Evolutionary conservation across 2,888 invertebrate species (phyloP).

Genomic region (Chalcosyrphus nemorum): DNA sequence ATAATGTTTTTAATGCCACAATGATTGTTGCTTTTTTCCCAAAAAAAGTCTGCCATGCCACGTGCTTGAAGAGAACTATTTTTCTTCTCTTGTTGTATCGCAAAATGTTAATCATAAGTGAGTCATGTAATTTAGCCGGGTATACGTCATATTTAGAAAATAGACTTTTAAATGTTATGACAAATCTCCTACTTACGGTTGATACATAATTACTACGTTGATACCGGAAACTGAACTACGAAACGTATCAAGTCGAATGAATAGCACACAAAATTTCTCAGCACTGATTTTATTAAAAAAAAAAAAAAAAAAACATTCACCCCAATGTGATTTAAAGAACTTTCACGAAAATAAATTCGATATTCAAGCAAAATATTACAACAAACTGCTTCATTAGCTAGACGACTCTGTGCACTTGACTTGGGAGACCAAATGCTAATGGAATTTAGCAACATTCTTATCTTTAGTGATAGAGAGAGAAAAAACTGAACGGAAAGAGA

Average conservation of each 20-base stretch:
- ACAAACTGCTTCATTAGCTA: not conserved
- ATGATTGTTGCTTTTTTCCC: too few species aligned
- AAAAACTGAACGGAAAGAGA: not conserved
- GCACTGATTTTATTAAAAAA: not conserved
- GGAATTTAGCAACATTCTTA: not conserved
- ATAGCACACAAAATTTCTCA: too few species aligned
- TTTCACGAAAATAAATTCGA: not conserved
- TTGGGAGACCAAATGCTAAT: not conserved
- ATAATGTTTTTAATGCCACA: not conserved
- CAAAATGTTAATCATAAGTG: not conserved
- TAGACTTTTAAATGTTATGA: not conserved
- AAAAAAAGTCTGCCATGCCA: not conserved
- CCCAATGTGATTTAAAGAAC: too few species aligned
- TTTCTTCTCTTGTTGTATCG: not conserved
- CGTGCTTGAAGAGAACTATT: not conserved
- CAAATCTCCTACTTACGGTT: slow-evolving; percentile 2
- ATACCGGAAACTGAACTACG: not conserved
- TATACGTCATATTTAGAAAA: not conserved
- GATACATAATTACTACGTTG: not conserved
- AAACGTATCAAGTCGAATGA: too few species aligned
- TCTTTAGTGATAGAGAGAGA: not conserved
- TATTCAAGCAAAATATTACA: not conserved
- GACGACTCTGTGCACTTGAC: not conserved
- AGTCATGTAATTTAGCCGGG: not conserved
- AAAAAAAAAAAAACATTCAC: too few species aligned